These are phyloP conservation scores for Anolis carolinensis DNA, from an alignment of 2,113 vertebrate species.

Conservation along the genomic window DNA sequence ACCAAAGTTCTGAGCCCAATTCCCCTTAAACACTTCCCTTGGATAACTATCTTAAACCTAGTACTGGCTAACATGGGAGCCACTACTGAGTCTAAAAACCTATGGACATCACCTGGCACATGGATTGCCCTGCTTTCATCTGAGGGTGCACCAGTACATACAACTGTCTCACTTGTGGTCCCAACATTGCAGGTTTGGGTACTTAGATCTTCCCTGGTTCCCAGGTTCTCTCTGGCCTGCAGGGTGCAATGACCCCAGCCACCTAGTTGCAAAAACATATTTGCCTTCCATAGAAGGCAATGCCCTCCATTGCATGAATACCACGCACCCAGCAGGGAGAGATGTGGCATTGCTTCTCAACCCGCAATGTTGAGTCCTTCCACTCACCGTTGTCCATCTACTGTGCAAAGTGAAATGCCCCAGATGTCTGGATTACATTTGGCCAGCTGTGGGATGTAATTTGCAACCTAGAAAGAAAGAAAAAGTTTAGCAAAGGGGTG, in stretches of 20 bases:
- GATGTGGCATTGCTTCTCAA: too few species aligned
- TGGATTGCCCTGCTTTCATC: not conserved
- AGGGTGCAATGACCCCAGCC: not conserved
- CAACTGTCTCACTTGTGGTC: not conserved
- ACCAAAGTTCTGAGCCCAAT: too few species aligned
- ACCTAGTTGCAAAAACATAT: too few species aligned
- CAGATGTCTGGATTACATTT: constrained; percentile 22
- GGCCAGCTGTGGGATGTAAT: constrained; percentile 22
- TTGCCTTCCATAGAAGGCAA: not conserved
- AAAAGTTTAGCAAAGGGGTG: not conserved
- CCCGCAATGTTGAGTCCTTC: not conserved
- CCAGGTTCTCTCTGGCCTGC: not conserved
- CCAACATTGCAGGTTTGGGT: not conserved
- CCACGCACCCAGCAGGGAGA: not conserved
- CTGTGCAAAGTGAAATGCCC: constrained; percentile 23
- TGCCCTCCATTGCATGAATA: not conserved
- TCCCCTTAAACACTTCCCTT: too few species aligned
- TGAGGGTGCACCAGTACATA: too few species aligned
- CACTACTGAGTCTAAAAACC: not conserved
- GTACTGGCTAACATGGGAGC: too few species aligned
- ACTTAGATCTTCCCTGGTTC: not conserved
- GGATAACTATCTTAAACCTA: too few species aligned
- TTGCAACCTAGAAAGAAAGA: not conserved
- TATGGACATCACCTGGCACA: not conserved
- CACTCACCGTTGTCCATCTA: constrained; percentile 19